phyloP scores from a whole-genome alignment of 2,797 vertebrate species.

The Phalloptychus januarius region DNA sequence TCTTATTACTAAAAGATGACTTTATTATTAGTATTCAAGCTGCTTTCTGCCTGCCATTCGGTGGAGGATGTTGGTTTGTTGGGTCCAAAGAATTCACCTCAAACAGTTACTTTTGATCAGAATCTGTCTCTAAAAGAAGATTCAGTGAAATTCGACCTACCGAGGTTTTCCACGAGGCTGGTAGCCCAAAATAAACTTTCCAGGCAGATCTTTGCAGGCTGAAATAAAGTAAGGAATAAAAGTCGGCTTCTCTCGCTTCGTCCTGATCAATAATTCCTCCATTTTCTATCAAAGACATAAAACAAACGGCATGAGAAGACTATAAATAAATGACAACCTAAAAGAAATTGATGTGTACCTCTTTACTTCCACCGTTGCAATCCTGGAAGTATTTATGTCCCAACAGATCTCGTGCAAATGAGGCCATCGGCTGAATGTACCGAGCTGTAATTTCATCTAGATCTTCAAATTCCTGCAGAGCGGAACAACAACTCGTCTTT shows the following conservation, averaged over 20 bases:
- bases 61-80: not conserved
- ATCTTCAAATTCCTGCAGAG: conserved; percentile 95
- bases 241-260: conserved; percentile 97
- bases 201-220: conserved; percentile 94
- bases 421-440: conserved; percentile 98
- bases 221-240: conserved; percentile 98
- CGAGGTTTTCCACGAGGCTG: conserved; percentile 98
- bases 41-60: not conserved
- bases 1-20: not conserved
- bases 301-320: not conserved
- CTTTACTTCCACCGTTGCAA: conserved; percentile 89
- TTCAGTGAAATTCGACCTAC: conserved; percentile 73
- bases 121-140: not conserved
- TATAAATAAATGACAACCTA: not conserved
- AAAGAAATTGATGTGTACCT: conserved; percentile 76
- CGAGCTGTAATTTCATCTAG: conserved; percentile 98
- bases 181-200: conserved; percentile 98
- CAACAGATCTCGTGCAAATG: conserved; percentile 94
- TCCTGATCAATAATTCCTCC: conserved; percentile 92
- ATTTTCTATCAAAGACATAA: conserved; percentile 85
- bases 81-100: not conserved
- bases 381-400: conserved; percentile 98
- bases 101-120: not conserved
- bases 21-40: too few species aligned
- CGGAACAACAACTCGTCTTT: conserved; percentile 2